Evolutionary conservation across 1,140 invertebrate species (phyloP).

Genomic region (Camponotus floridanus): DNA sequence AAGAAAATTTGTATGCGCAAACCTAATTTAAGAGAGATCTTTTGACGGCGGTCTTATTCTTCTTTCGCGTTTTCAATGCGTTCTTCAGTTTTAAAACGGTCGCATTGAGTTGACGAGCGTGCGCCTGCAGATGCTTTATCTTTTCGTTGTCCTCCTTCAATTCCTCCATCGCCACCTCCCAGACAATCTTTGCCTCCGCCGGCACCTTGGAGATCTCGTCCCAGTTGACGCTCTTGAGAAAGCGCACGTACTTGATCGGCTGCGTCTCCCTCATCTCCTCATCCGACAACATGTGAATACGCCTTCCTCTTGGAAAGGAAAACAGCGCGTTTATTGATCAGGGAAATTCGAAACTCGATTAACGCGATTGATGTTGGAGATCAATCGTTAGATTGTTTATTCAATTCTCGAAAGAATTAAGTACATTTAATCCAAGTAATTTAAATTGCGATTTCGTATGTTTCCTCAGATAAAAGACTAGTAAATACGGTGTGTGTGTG

Average conservation of each 20-base stretch:
- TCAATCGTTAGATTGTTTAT: constrained; percentile 1
- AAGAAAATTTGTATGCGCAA: not conserved
- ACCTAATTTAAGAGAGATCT: not conserved
- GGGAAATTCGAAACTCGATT: not conserved
- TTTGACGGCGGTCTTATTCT: not conserved
- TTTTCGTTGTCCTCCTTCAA: constrained; percentile 6
- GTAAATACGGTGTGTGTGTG: no score
- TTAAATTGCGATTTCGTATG: not conserved
- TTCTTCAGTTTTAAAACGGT: constrained; percentile 13
- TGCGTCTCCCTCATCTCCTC: constrained; percentile 30
- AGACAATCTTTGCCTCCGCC: constrained; percentile 23
- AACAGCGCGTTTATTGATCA: not conserved
- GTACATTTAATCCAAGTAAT: not conserved
- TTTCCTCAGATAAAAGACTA: not conserved
- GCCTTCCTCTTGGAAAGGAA: constrained; percentile 15
- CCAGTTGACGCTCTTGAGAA: constrained; percentile 39
- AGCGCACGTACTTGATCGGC: constrained; percentile 46
- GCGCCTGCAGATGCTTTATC: constrained; percentile 21
- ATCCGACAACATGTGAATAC: constrained; percentile 12
- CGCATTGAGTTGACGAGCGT: not conserved
- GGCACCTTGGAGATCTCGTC: constrained; percentile 48
- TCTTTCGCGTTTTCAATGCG: not conserved
- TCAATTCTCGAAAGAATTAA: not conserved
- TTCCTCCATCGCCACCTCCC: constrained; percentile 40
- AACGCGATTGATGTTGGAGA: not conserved